These are phyloP conservation scores for Caenorhabditis macrosperma DNA, from an alignment of 2,888 invertebrate genomes.

Conservation along the genomic window DNA sequence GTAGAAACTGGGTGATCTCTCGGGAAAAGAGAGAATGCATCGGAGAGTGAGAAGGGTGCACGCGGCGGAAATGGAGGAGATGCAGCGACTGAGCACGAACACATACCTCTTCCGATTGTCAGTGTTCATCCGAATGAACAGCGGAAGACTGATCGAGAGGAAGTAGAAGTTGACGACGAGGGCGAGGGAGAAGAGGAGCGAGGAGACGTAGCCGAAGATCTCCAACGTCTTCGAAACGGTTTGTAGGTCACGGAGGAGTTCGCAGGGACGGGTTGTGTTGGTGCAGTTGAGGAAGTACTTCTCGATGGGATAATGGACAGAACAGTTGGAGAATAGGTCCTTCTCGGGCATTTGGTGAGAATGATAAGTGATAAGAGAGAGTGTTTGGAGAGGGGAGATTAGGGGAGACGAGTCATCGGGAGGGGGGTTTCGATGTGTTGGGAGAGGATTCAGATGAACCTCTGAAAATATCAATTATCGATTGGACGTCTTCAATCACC, in stretches of 20 bases:
- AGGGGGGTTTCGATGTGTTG: not conserved
- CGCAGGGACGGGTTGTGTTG: slow-evolving; percentile 33
- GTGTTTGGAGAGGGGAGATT: not conserved
- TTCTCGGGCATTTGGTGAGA: slow-evolving; percentile 5
- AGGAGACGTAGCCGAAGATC: slow-evolving; percentile 29
- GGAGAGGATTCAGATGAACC: too few species aligned
- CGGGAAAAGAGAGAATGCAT: slow-evolving; percentile 37
- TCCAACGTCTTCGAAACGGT: not conserved
- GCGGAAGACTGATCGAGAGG: slow-evolving; percentile 21
- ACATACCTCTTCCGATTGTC: slow-evolving; percentile 29
- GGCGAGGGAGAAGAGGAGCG: slow-evolving; percentile 13
- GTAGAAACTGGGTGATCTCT: slow-evolving; percentile 16
- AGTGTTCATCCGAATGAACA: slow-evolving; percentile 1
- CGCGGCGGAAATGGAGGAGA: slow-evolving; percentile 30
- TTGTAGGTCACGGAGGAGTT: slow-evolving; percentile 13
- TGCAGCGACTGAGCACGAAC: slow-evolving; percentile 34
- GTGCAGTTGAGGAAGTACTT: slow-evolving; percentile 26
- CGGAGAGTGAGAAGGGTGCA: slow-evolving; percentile 21
- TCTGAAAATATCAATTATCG: too few species aligned
- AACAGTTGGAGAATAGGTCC: slow-evolving; percentile 32
- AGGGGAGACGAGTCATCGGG: not conserved
- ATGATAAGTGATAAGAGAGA: slow-evolving; percentile 23
- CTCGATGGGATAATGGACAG: slow-evolving; percentile 33
- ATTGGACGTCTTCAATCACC: too few species aligned
- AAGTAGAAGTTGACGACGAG: slow-evolving; percentile 22